Percentiles rank a stretch among this genome's conserved stretches.
Conservation (phyloP, 2,797 vertebrate genomes). For the Lagorchestes hirsutus region DNA sequence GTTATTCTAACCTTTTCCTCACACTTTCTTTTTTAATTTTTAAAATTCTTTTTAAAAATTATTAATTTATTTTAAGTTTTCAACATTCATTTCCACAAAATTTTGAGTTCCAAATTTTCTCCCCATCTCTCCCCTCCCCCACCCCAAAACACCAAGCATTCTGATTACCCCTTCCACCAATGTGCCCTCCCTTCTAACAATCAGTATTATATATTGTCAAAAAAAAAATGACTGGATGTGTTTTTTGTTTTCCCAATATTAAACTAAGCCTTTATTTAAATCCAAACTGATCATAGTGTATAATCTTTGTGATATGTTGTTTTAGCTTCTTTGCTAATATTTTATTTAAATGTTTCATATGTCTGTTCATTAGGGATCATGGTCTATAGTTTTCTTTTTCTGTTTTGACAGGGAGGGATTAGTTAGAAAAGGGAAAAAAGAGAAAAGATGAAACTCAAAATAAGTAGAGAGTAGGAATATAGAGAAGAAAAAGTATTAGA, state of each 20-base stretch:
- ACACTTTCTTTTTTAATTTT: no score
- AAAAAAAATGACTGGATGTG: not conserved
- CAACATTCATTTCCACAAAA: no score
- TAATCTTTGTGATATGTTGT: not conserved
- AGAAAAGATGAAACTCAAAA: not conserved
- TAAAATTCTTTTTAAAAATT: no score
- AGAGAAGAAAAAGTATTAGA: not conserved
- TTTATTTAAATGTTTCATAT: not conserved
- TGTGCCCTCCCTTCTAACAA: no score
- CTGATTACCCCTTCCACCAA: no score
- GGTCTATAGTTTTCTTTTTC: not conserved
- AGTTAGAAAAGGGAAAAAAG: not conserved
- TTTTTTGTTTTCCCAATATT: not conserved
- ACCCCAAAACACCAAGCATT: no score
- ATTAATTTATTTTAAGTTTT: no score
- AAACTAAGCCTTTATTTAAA: not conserved
- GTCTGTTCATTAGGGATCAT: not conserved
- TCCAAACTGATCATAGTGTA: not conserved
- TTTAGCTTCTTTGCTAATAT: not conserved
- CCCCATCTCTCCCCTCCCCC: no score
- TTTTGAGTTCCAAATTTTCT: no score
- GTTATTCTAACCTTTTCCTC: no score
- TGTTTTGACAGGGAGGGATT: not conserved
- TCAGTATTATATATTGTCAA: no score
- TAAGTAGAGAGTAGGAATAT: not conserved